A percentile compares a stretch with the other conserved stretches of the same genome.
phyloP scores from a whole-genome alignment of 37 sponge, comb jelly and placozoan species.

The Ianthella basta region DNA sequence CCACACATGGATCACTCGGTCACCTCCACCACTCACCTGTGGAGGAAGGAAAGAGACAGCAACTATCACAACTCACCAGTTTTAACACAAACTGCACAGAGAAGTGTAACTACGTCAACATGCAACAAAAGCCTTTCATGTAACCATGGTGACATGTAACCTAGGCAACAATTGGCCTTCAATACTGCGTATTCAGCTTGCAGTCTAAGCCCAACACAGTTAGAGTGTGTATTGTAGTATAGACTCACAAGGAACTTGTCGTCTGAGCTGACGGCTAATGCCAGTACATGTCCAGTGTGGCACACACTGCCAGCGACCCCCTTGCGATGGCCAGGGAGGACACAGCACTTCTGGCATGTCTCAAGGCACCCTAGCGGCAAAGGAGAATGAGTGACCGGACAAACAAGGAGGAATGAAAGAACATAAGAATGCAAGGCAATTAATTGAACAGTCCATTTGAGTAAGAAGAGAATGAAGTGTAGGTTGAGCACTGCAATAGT shows the following conservation, averaged over 20 bases:
- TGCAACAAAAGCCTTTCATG: slow-evolving; percentile 32
- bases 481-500: neutral
- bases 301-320: slow-evolving; percentile 48
- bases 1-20: slow-evolving; percentile 84
- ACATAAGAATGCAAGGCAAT: no score
- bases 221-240: no score
- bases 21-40: slow-evolving; percentile 92
- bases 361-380: slow-evolving; percentile 62
- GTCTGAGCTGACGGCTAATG: slow-evolving; percentile 83
- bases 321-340: slow-evolving; percentile 54
- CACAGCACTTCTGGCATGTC: slow-evolving; percentile 55
- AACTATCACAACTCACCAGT: slow-evolving; percentile 12
- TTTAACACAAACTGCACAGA: slow-evolving; percentile 3
- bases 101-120: no score
- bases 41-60: neutral
- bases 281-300: slow-evolving; percentile 82
- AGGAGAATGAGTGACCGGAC: neutral
- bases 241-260: slow-evolving; percentile 78
- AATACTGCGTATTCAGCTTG: no score
- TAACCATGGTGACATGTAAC: neutral
- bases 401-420: neutral
- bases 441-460: no score
- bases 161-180: no score
- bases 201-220: no score
- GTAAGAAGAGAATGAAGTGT: no score